Percentiles rank a stretch among this genome's conserved stretches.
Conservation (phyloP, 2,888 invertebrate genomes). For the Drosophila kanekoi region DNA sequence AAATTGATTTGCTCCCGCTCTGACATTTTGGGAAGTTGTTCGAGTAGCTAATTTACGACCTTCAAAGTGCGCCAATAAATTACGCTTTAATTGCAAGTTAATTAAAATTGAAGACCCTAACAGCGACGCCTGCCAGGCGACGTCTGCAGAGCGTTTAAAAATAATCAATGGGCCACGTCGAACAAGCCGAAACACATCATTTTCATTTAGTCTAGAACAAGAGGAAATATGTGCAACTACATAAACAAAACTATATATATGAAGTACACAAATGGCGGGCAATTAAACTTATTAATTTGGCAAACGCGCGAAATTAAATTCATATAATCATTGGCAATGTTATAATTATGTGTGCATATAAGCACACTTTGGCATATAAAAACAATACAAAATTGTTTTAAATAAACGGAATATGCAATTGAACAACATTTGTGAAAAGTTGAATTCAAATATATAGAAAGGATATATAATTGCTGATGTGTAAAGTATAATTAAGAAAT, state of each 20-base stretch:
- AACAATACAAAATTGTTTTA: neutral
- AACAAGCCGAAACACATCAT: constrained; percentile 13
- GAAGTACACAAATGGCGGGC: constrained; percentile 4
- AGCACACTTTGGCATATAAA: neutral
- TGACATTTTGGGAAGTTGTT: constrained; percentile 50
- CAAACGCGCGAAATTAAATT: constrained; percentile 10
- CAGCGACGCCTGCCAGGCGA: neutral
- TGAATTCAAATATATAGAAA: neutral
- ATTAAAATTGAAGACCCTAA: constrained; percentile 64
- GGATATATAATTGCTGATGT: neutral
- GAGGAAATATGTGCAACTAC: neutral
- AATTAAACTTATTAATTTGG: constrained; percentile 30
- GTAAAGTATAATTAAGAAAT: neutral
- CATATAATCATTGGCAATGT: constrained; percentile 22
- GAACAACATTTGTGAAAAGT: neutral
- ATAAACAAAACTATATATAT: neutral
- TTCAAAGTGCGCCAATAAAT: constrained; percentile 75
- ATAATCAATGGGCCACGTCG: constrained; percentile 17
- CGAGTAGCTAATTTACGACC: constrained; percentile 67
- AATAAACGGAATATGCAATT: neutral
- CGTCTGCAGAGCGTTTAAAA: constrained; percentile 12
- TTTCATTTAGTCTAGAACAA: constrained; percentile 13
- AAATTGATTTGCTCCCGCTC: constrained; percentile 66
- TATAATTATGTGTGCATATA: constrained; percentile 2
- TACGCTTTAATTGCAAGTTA: constrained; percentile 72